Conservation (phyloP, 2,113 vertebrate genomes). For the Craseonycteris thonglongyai region DNA sequence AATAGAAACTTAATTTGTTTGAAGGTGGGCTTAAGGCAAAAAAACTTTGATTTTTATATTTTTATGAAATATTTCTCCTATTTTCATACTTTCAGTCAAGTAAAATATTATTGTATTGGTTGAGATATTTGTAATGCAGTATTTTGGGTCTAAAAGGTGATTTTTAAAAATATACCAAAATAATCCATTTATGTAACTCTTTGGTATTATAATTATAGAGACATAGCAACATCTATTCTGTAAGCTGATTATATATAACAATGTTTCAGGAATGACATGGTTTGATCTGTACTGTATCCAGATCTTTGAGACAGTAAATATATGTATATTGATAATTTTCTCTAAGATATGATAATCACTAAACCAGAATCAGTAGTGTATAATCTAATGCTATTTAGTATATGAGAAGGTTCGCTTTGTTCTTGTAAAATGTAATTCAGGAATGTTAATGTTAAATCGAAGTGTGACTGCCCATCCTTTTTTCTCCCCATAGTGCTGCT, state of each 20-base stretch:
- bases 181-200: neutral
- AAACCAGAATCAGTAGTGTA: neutral
- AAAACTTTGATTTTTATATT: neutral
- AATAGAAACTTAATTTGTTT: neutral
- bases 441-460: neutral
- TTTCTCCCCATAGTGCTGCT: slow-evolving; percentile 75
- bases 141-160: neutral
- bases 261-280: neutral
- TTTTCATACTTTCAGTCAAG: neutral
- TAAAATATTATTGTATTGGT: neutral
- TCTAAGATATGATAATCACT: neutral
- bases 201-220: neutral
- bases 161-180: neutral
- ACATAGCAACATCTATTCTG: neutral
- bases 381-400: neutral
- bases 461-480: neutral
- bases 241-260: neutral
- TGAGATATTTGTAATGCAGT: neutral
- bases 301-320: neutral
- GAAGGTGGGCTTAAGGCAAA: neutral
- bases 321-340: neutral
- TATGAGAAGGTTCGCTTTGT: neutral
- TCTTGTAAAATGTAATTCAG: neutral
- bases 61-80: neutral
- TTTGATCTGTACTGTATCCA: neutral